phyloP scores from a whole-genome alignment of 2,888 invertebrate species.

The Oscheius sp. region DNA sequence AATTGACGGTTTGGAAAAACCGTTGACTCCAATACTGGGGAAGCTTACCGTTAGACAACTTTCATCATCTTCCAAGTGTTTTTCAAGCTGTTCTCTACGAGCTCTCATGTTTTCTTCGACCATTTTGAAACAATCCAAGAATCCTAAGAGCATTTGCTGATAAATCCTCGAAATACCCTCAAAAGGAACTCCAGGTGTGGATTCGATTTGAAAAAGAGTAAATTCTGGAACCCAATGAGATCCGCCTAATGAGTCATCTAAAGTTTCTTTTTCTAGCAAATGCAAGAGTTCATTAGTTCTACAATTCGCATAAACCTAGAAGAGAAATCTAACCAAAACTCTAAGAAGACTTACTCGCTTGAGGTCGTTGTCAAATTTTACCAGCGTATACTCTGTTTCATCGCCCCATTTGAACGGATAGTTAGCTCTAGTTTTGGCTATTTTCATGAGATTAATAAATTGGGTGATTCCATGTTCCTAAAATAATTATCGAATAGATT shows the following conservation, averaged over 20 bases:
- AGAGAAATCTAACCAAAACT: neutral
- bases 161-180: conserved; percentile 72
- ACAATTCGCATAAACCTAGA: conserved; percentile 79
- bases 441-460: conserved; percentile 91
- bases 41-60: conserved; percentile 88
- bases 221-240: conserved; percentile 94
- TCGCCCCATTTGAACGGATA: conserved; percentile 95
- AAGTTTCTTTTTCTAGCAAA: conserved; percentile 77
- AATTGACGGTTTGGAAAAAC: conserved; percentile 84
- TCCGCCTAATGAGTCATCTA: conserved; percentile 65
- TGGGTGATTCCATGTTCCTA: conserved; percentile 88
- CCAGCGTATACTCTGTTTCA: conserved; percentile 94
- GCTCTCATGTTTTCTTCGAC: conserved; percentile 97
- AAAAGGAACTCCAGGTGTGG: conserved; percentile 83
- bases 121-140: conserved; percentile 94
- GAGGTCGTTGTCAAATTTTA: conserved; percentile 88
- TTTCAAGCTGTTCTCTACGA: conserved; percentile 77
- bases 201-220: conserved; percentile 94
- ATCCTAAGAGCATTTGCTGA: conserved; percentile 42
- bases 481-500: conserved; percentile 9
- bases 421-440: conserved; percentile 85
- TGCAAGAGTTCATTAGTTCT: conserved; percentile 83
- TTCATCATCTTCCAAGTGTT: conserved; percentile 76
- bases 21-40: conserved; percentile 87
- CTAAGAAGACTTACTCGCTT: conserved; percentile 71